Evolutionary conservation across 2,113 vertebrate species (phyloP), one percentile per base, ranked within the genome.

Genomic region (Mirounga angustirostris): DNA sequence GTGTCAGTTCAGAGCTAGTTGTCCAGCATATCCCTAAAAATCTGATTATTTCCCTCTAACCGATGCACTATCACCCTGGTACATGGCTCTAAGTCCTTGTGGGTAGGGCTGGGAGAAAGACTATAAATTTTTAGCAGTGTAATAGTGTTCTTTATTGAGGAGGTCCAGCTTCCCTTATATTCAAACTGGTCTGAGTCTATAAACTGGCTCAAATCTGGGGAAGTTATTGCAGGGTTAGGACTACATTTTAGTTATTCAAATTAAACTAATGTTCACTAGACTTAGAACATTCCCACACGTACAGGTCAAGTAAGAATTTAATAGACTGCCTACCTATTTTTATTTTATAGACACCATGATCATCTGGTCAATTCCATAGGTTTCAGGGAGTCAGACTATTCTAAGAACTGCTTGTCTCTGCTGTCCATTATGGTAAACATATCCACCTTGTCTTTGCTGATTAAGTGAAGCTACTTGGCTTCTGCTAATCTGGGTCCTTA

Each of bases 301-400:
- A 52, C 21, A 94, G 4, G 11, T 94, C 58, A 89, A 74, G 18
- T 26, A 94, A 84, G 14, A 94, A 58, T 79, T 63, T 54, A 58
- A 30, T 54, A 74, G 56, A 59, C 16, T n/a, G 9, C 4, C 19
- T 26, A 46, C 1, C 0, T 84, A 26, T 88, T 30, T 5, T 28
- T 84, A 65, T 26, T 65, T 81, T 91, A 21, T 24, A 11, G 21
- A 22, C 28, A 52, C 4, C 11, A 43, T 59, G 54, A 54, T 26
- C 28, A 79, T 26, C 21, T 50, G 46, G 7, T 8, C 19, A 83
- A 24, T 58, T 52, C 36, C 30, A 1, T 21, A 40, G 10, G 0
- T 88, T 10, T 76, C 40, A 61, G 24, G 18, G 67, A 81, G 30
- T 94, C 6, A 59, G 8, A 83, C n/a, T 84, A 21, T 58, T 82